These are phyloP conservation scores for Stenotaenia linearis DNA, from an alignment of 2,888 invertebrate species.

Conservation along the genomic window DNA sequence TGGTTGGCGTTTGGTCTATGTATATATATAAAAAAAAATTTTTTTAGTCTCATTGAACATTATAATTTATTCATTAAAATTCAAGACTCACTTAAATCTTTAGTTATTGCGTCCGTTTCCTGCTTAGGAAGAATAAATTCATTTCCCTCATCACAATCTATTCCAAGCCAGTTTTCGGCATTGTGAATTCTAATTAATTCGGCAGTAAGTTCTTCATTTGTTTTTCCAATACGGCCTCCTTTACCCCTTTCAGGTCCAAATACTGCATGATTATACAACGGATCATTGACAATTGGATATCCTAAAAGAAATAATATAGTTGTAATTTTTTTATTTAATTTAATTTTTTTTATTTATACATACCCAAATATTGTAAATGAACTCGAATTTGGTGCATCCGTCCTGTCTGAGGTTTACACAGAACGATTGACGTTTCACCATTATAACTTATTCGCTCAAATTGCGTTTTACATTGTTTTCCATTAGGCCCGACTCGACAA, in stretches of 20 bases:
- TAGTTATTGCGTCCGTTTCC: background rate
- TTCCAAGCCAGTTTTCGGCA: conserved; percentile 87
- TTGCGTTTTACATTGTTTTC: conserved; percentile 85
- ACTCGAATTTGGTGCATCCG: conserved; percentile 98
- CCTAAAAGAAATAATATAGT: conserved; percentile 53
- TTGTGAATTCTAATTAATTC: conserved; percentile 89
- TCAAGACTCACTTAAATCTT: conserved; percentile 23
- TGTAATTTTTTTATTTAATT: background rate
- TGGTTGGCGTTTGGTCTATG: background rate
- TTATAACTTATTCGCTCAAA: conserved; percentile 87
- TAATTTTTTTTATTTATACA: conserved; percentile 29
- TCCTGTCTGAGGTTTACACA: conserved; percentile 89
- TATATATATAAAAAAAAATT: no score
- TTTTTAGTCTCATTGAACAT: no score
- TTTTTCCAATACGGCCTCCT: conserved; percentile 76
- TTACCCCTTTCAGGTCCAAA: conserved; percentile 92
- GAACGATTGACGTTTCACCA: conserved; percentile 83
- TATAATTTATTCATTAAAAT: conserved; percentile 37
- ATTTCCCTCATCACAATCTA: conserved; percentile 63
- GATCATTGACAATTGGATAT: conserved; percentile 95
- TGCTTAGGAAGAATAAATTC: conserved; percentile 15
- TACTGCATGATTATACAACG: conserved; percentile 90
- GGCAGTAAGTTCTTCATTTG: conserved; percentile 78
- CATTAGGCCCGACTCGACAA: conserved; percentile 85
- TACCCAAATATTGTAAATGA: conserved; percentile 94